Evolutionary conservation across 2,888 invertebrate genomes (phyloP).

Genomic region (Polietes domitor): DNA sequence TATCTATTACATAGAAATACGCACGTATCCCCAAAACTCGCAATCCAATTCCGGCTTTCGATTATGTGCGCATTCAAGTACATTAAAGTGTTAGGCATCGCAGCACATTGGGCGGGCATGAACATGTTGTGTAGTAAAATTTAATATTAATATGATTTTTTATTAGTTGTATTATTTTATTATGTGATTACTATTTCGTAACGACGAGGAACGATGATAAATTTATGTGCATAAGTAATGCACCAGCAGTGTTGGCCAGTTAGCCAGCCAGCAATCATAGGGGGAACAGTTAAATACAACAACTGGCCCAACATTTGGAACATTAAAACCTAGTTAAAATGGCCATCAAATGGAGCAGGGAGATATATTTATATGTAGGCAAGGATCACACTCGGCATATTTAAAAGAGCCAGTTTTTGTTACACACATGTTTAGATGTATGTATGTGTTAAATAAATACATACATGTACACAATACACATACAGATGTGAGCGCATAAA

Average conservation of each 20-base stretch:
- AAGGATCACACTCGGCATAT: neutral
- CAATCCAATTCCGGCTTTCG: too few species aligned
- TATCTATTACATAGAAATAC: neutral
- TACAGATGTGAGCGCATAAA: neutral
- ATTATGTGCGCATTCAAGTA: neutral
- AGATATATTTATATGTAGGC: neutral
- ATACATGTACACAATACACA: neutral
- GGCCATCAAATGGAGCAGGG: neutral
- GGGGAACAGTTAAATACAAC: neutral
- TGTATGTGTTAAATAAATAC: too few species aligned
- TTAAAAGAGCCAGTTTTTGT: neutral
- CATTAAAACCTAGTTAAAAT: conserved; percentile 23
- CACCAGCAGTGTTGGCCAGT: conserved; percentile 2
- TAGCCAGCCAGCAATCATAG: neutral
- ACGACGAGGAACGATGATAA: conserved; percentile 5
- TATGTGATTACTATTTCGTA: conserved; percentile 14
- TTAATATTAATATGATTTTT: conserved; percentile 7
- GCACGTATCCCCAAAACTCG: neutral
- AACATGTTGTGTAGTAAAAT: neutral
- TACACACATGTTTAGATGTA: too few species aligned
- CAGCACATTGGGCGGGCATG: neutral
- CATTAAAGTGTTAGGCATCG: neutral
- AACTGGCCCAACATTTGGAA: neutral
- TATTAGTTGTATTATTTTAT: conserved; percentile 4
- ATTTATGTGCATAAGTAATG: conserved; percentile 17